These are phyloP conservation scores for Mirounga angustirostris DNA, from an alignment of 2,113 vertebrate species.

Conservation along the genomic window DNA sequence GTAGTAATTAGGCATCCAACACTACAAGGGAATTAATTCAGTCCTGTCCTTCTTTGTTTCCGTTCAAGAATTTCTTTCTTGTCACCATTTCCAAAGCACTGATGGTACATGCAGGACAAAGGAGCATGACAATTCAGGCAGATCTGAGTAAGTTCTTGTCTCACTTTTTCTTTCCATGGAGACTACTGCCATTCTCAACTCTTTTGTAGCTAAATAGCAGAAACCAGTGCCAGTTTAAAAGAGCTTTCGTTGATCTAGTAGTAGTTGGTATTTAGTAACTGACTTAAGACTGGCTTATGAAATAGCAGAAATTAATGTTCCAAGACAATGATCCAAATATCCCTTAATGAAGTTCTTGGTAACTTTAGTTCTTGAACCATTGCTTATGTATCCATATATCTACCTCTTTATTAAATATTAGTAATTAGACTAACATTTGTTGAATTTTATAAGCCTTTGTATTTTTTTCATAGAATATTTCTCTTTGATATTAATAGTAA, in stretches of 20 bases:
- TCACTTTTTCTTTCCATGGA: conserved; percentile 44
- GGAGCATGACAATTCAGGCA: conserved; percentile 41
- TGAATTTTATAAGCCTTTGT: not conserved
- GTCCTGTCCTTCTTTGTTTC: not conserved
- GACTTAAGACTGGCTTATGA: not conserved
- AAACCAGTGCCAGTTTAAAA: not conserved
- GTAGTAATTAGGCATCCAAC: not conserved
- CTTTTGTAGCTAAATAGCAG: conserved; percentile 33
- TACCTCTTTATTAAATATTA: not conserved
- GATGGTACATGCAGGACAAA: not conserved
- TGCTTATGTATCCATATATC: not conserved
- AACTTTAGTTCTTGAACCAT: not conserved
- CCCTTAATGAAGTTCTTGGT: not conserved
- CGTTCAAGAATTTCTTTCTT: conserved; percentile 13
- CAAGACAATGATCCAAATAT: not conserved
- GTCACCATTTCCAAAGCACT: conserved; percentile 59
- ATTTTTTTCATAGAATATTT: conserved; percentile 9
- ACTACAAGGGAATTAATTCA: conserved; percentile 63
- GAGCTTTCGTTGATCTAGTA: not conserved
- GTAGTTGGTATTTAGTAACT: not conserved
- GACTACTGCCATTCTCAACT: not conserved
- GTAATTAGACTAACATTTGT: not conserved
- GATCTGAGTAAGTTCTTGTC: not conserved
- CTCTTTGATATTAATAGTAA: not conserved
- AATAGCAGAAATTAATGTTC: not conserved